These are phyloP conservation scores for Rhynchotus rufescens DNA, from an alignment of 2,797 vertebrate genomes.

Conservation along the genomic window DNA sequence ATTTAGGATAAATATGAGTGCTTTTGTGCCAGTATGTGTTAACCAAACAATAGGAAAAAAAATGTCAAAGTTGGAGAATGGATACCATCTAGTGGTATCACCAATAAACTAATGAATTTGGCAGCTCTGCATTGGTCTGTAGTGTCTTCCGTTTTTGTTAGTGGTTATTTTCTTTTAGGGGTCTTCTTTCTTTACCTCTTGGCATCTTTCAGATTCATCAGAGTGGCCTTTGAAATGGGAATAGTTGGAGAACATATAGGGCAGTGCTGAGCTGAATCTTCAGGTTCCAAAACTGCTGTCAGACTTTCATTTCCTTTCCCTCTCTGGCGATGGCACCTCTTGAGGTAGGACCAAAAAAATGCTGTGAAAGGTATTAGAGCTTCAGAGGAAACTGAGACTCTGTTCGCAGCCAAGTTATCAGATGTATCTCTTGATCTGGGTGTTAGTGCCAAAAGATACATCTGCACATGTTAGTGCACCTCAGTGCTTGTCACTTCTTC, in stretches of 20 bases:
- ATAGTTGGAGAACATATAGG: accelerated
- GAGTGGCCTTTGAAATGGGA: background rate
- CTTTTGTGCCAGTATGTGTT: background rate
- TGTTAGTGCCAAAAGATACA: background rate
- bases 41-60: background rate
- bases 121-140: background rate
- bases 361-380: background rate
- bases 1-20: background rate
- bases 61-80: background rate
- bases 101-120: background rate
- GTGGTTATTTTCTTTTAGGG: background rate
- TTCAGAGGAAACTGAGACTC: background rate
- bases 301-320: accelerated
- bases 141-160: background rate
- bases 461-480: no score
- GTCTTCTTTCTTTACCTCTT: background rate
- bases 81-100: slow-evolving; percentile 40
- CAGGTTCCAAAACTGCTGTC: background rate
- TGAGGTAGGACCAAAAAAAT: background rate
- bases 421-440: background rate
- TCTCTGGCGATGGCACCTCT: background rate
- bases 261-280: background rate
- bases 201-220: background rate
- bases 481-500: no score
- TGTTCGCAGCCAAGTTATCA: background rate